Percentiles rank a stretch among this genome's conserved stretches.
These are phyloP conservation scores for Coboldia fuscipes DNA, from an alignment of 1,140 invertebrate species.

Conservation along the genomic window DNA sequence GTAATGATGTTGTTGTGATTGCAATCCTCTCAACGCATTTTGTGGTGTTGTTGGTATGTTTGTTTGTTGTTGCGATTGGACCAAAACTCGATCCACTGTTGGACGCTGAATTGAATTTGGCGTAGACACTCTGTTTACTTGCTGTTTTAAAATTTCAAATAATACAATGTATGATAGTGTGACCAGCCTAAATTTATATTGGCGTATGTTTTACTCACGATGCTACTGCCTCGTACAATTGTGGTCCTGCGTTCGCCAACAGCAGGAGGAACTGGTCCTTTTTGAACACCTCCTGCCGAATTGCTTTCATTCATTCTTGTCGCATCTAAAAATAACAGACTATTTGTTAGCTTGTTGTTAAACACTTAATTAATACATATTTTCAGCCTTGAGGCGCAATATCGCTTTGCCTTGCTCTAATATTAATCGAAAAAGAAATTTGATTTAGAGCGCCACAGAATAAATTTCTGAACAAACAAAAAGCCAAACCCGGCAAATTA, in stretches of 20 bases:
- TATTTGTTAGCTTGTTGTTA: neutral
- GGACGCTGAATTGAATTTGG: neutral
- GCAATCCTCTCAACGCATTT: slow-evolving; percentile 1
- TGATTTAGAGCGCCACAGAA: slow-evolving; percentile 2
- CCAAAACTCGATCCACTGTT: neutral
- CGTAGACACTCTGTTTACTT: slow-evolving; percentile 4
- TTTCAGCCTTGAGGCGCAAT: neutral
- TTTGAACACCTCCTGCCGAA: slow-evolving; percentile 24
- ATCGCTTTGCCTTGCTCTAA: neutral
- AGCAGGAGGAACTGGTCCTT: slow-evolving; percentile 23
- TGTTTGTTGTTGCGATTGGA: slow-evolving; percentile 1
- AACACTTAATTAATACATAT: neutral
- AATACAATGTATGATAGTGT: neutral
- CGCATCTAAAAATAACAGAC: slow-evolving; percentile 14
- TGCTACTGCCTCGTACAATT: slow-evolving; percentile 8
- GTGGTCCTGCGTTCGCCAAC: slow-evolving; percentile 21
- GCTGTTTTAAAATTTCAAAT: neutral
- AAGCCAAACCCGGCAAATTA: neutral
- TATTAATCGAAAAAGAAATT: neutral
- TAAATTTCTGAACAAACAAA: neutral
- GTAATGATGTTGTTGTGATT: neutral
- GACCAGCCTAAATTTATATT: neutral
- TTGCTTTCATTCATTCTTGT: slow-evolving; percentile 24
- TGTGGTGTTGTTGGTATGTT: neutral
- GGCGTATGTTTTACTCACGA: neutral